Percentiles rank a stretch among this genome's conserved stretches.
Evolutionary conservation across 2,113 vertebrate genomes (phyloP).

Genomic region (Nannospalax galili): DNA sequence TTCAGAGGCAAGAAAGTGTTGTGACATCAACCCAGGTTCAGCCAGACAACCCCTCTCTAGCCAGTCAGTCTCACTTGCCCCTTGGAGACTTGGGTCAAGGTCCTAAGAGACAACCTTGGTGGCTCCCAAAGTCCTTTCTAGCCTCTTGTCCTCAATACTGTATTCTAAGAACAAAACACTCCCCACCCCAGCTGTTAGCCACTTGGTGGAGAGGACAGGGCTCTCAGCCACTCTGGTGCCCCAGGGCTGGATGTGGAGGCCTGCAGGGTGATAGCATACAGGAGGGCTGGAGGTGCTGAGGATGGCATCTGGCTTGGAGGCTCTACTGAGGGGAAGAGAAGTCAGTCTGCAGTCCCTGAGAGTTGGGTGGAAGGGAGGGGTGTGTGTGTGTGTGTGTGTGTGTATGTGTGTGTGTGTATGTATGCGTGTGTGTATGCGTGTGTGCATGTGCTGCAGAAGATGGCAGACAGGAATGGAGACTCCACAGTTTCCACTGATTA

Average conservation of each 20-base stretch:
- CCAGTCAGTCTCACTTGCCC: constrained; percentile 13
- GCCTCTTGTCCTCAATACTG: neutral
- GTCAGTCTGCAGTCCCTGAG: neutral
- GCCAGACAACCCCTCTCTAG: constrained; percentile 43
- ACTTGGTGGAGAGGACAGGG: neutral
- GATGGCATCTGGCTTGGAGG: neutral
- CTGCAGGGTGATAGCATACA: neutral
- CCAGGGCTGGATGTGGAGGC: neutral
- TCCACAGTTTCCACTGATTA: constrained; percentile 74
- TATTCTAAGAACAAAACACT: neutral
- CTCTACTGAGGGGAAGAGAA: neutral
- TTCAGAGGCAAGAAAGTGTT: constrained; percentile 45
- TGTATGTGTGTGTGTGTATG: neutral
- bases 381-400: neutral
- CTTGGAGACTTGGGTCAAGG: constrained; percentile 37
- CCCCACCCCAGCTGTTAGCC: neutral
- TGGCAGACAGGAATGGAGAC: constrained; percentile 65
- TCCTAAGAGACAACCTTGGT: neutral
- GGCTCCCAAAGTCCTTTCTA: neutral
- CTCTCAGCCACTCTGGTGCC: neutral
- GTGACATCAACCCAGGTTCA: constrained; percentile 73
- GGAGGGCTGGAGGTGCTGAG: neutral
- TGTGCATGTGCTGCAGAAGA: neutral
- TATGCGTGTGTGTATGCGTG: neutral
- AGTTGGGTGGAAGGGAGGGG: neutral